Conservation (phyloP, 2,888 invertebrate genomes). For the Epirrhoe alternata region DNA sequence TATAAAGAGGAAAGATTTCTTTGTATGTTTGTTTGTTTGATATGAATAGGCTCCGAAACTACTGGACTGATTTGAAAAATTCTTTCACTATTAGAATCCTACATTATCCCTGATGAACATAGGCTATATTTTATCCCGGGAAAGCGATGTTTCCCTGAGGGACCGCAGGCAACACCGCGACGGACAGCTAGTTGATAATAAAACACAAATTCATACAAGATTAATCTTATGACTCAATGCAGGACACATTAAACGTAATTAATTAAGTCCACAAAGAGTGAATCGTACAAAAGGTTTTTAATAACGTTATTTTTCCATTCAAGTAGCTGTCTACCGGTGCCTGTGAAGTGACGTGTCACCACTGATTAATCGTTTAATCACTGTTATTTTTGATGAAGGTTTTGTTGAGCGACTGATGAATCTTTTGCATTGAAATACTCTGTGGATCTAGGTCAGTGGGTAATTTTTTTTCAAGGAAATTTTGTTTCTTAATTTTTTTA, state of each 20-base stretch:
- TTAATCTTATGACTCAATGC: slow-evolving; percentile 16
- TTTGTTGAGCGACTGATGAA: slow-evolving; percentile 9
- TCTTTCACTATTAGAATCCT: too few species aligned
- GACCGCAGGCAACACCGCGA: too few species aligned
- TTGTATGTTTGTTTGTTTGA: too few species aligned
- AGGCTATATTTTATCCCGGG: too few species aligned
- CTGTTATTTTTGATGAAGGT: slow-evolving; percentile 41
- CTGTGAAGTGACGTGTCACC: slow-evolving; percentile 70
- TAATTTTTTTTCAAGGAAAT: background rate
- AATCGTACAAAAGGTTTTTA: slow-evolving; percentile 63
- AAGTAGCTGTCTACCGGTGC: slow-evolving; percentile 70
- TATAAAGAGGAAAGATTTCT: too few species aligned
- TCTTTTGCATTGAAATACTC: slow-evolving; percentile 28
- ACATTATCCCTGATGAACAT: too few species aligned
- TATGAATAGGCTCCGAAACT: too few species aligned
- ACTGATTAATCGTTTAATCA: slow-evolving; percentile 67
- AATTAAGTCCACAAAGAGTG: slow-evolving; percentile 72
- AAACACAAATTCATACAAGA: slow-evolving; percentile 13
- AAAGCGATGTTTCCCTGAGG: too few species aligned
- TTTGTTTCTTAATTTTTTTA: background rate
- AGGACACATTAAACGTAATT: slow-evolving; percentile 54
- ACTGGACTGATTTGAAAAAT: too few species aligned
- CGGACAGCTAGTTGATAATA: background rate
- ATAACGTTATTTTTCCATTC: slow-evolving; percentile 63
- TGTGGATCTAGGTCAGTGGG: slow-evolving; percentile 25